Evolutionary conservation across 2,797 vertebrate species (phyloP), one percentile per base, ranked within the genome.

Genomic region (Parotocinclus haroldoi): DNA sequence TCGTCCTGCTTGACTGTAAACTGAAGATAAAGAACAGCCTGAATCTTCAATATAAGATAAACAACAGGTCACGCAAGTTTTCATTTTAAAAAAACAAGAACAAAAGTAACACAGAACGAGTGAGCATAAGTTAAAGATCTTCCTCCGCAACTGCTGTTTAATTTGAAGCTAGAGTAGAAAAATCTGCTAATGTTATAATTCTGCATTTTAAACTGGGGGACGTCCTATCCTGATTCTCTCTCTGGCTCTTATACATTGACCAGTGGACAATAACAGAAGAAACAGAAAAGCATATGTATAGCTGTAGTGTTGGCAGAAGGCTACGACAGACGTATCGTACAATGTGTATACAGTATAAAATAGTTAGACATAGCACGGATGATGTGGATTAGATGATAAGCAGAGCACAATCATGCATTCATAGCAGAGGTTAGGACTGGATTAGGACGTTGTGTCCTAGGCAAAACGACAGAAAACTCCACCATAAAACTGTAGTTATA

Each of bases 1-100:
- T 63, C 14, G 13, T 73, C 46, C 65, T 77, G 74, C 76, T 62
- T 66, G 71, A 63, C 60, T 75, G 75, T 76, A 76, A 75, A 76
- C 61, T 73, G 63, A 72, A 78, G 65, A 67, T 58, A 69, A 74
- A n/a, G 10, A 60, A 71, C 75, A 62, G 64, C 17, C 69, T 51
- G 50, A 54, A 70, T 73, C 42, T 68, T 27, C 37, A 68, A 68
- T 68, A 71, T 36, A 78, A 64, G 18, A 67, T 13, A 40, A 74
- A 57, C 36, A 69, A 66, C 59, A 68, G 50, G 60, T 17, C 66
- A 67, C 50, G 54, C 27, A 61, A 59, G 7, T 3, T 55, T 68
- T 48, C 16, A 62, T 54, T 69, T 53, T n/a, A n/a, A 71, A 76
- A 68, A 66, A 55, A 40, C 54, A 12, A 62, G 11, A 51, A 7